These are phyloP conservation scores for Rattus rattus DNA, from an alignment of 2,113 vertebrate species.

Conservation along the genomic window DNA sequence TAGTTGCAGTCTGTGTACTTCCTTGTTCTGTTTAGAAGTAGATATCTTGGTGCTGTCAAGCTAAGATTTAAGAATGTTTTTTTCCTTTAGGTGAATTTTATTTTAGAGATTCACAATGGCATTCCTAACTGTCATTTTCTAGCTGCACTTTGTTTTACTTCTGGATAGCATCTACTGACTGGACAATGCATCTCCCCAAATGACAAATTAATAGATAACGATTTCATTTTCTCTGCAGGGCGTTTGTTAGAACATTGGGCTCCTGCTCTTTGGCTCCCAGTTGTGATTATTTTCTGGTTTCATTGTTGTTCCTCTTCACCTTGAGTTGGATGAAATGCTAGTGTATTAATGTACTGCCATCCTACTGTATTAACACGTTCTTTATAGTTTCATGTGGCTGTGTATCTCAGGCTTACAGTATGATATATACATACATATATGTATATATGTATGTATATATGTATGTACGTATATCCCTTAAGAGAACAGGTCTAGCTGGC, in stretches of 20 bases:
- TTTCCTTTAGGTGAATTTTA: background rate
- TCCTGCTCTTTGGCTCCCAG: background rate
- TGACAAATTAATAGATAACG: background rate
- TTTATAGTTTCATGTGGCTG: background rate
- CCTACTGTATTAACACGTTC: background rate
- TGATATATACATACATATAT: no score
- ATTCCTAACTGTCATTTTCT: constrained; percentile 5
- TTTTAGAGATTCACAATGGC: background rate
- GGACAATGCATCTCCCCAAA: background rate
- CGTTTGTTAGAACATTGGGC: background rate
- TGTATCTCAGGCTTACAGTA: background rate
- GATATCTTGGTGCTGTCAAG: background rate
- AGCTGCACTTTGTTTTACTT: constrained; percentile 10
- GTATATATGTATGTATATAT: background rate
- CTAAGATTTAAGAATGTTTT: background rate
- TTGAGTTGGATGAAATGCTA: background rate
- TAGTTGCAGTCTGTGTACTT: background rate
- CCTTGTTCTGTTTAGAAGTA: background rate
- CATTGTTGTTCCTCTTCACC: background rate
- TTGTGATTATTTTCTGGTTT: no score
- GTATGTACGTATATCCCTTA: background rate
- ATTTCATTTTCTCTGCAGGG: background rate
- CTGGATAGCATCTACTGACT: background rate
- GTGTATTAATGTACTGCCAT: background rate
- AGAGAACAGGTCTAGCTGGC: background rate